These are phyloP conservation scores for Cydia pomonella DNA, from an alignment of 1,140 invertebrate genomes.

Conservation along the genomic window DNA sequence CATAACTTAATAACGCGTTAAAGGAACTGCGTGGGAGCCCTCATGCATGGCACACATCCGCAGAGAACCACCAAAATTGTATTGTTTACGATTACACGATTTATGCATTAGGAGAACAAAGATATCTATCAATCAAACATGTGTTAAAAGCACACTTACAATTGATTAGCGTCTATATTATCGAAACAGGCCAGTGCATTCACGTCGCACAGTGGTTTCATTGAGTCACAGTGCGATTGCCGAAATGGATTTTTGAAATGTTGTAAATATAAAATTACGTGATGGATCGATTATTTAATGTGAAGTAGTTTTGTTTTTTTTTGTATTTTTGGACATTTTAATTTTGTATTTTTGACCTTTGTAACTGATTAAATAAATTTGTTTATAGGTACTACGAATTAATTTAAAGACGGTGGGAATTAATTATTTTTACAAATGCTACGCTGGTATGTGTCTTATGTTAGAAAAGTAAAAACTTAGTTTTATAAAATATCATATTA, in stretches of 20 bases:
- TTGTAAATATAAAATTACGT: no score
- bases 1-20: not conserved
- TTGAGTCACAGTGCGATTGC: not conserved
- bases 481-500: no score
- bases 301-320: no score
- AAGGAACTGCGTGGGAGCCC: not conserved
- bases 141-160: slow-evolving; percentile 5
- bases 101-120: slow-evolving; percentile 25
- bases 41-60: not conserved
- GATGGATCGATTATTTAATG: no score
- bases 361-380: no score
- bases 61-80: slow-evolving; percentile 5
- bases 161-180: slow-evolving; percentile 19
- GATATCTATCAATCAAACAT: slow-evolving; percentile 16
- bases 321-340: no score
- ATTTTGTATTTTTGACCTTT: no score
- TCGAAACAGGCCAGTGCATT: not conserved
- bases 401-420: no score
- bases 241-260: not conserved
- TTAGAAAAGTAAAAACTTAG: not conserved
- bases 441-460: not conserved
- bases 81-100: slow-evolving; percentile 28
- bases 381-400: no score
- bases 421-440: no score
- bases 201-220: not conserved